Conservation (phyloP, 2,113 vertebrate genomes). For the Laticauda colubrina region DNA sequence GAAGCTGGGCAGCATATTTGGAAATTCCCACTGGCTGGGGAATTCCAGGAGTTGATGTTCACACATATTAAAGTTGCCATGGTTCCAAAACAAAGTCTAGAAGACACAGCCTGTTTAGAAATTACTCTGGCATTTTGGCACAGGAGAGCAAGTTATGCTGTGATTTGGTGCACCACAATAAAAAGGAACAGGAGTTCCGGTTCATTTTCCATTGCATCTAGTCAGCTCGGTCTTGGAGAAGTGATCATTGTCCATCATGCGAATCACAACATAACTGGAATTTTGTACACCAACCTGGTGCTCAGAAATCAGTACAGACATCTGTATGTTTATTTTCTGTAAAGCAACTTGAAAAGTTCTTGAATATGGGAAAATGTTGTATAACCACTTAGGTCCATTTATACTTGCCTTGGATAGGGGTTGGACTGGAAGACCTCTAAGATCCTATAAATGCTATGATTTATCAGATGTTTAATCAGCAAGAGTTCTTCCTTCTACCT, state of each 20-base stretch:
- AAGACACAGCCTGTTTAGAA: background rate
- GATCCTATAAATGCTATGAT: background rate
- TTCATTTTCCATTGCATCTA: constrained; percentile 92
- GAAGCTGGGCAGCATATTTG: background rate
- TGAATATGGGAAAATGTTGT: background rate
- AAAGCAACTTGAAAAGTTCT: background rate
- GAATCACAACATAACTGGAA: constrained; percentile 75
- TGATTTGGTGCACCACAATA: constrained; percentile 88
- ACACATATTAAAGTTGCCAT: background rate
- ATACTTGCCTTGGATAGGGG: no score
- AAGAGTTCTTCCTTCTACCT: background rate
- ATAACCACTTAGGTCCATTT: no score
- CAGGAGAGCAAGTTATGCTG: constrained; percentile 89
- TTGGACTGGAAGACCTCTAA: no score
- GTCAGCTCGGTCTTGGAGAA: constrained; percentile 79
- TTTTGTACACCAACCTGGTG: background rate
- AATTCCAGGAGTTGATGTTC: background rate
- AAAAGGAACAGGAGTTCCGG: constrained; percentile 90
- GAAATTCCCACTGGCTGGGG: background rate
- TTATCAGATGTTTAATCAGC: background rate
- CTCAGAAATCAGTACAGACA: background rate
- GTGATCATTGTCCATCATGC: constrained; percentile 95
- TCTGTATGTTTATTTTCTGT: background rate
- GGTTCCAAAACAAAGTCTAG: background rate
- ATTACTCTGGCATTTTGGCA: constrained; percentile 75